Base-by-base conservation (phyloP, 1,140 invertebrate species). In the Manduca sexta region DNA sequence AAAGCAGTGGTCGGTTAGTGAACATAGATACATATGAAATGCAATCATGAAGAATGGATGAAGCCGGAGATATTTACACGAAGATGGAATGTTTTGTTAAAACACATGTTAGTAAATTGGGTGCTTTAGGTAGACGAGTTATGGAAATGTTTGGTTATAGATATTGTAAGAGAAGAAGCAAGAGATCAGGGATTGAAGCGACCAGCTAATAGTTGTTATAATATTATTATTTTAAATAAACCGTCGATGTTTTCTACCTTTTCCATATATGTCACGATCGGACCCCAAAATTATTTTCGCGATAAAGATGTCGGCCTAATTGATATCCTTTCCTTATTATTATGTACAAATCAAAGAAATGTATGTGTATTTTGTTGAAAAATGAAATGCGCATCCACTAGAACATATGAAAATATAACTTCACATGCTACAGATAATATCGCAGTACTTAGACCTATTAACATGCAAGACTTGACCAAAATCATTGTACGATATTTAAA, bases 331-430 rank as follows among this genome's bases (percentile, higher is more conserved):
- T 10, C 15, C 12, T 30, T 39, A 38, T 34, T n/a, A n/a, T 52
- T 34, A 34, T 52, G 29, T 46, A 34, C 49, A 34, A 18, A 34
- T 45, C 26, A 42, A 6, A 30, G 41, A 41, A 34, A 6, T 45
- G 17, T 42, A 11, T 34, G 13, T 31, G 21, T 26, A 46, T 11
- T 45, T 11, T 45, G 44, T 49, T 45, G 57, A 56, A 53, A 79
- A 82, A 84, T 84, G 80, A 84, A 84, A 84, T 84, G 80, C 80
- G 80, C 80, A 80, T 74, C 64, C 66, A 76, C 63, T 68, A 63
- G 49, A 48, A 26, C 54, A 45, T 14, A 45, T 48, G 43, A 48
- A 29, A 43, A 16, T 30, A 30, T 15, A 35, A 13, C n/a, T 13
- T 50, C 26, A 60, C 64, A 73, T 73, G 64, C 63, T 60, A 63